Evolutionary conservation across 2,797 vertebrate genomes (phyloP), one percentile per base, ranked within the genome.

Genomic region (Sphenopsis melanotis): DNA sequence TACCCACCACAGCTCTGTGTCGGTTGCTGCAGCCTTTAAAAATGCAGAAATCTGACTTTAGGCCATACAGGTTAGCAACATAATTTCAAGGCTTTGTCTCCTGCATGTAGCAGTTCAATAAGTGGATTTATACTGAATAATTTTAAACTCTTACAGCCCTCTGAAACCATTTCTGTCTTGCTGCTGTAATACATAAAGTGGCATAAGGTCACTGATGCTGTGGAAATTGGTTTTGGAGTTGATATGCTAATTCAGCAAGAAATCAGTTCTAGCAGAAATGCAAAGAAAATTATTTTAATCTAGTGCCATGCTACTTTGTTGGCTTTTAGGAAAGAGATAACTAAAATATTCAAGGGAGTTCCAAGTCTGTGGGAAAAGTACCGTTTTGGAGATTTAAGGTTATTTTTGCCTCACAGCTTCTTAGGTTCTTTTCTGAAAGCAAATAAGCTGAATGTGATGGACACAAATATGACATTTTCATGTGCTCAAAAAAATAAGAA

Each of bases 241-340:
- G 49, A 61, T 85, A 41, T 36, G 57, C 50, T 94, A 93, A 88
- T 94, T 87, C 50, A 83, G 68, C n/a, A 75, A 72, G 89, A 93
- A 92, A 94, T 86, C 79, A 34, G n/a, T 59, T 86, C 49, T 80
- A 89, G 57, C 75, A 93, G 84, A 92, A 87, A 80, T 0, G 7
- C 10, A 15, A 59, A 68, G 60, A 70, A 82, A 85, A 89, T 50
- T 19, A 68, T 85, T 92, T 87, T 80, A 78, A 82, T 79, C 10
- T 47, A 76, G n/a, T 46, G 50, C 60, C 41, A 27, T 74, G 41
- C 32, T 82, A 66, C 34, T 83, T 66, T 2, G 0, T 22, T 91
- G 79, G 56, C 69, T 88, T 83, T 90, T 71, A 65, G 65, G 87
- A 83, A 85, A 70, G 64, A 74, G 61, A 80, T 66, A 68, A 96